phyloP scores from a whole-genome alignment of 2,888 invertebrate species.

The Petrolisthes manimaculis region DNA sequence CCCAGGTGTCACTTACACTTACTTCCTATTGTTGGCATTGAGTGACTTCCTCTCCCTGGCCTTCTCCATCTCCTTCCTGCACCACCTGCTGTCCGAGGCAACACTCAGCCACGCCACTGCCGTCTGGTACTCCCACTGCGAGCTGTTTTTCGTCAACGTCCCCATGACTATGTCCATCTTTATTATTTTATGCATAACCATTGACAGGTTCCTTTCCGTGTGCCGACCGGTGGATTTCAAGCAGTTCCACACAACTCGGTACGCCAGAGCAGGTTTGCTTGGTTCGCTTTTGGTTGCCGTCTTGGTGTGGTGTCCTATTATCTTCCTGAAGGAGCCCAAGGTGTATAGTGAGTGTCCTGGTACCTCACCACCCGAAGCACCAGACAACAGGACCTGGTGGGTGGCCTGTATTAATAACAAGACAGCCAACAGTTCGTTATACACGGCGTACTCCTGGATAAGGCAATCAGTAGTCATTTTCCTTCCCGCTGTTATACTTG shows the following conservation, averaged over 20 bases:
- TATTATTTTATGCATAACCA: slow-evolving; percentile 72
- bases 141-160: slow-evolving; percentile 71
- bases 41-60: slow-evolving; percentile 71
- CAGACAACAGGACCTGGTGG: slow-evolving; percentile 52
- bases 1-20: slow-evolving; percentile 71
- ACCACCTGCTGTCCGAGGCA: slow-evolving; percentile 42
- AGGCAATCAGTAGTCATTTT: slow-evolving; percentile 71
- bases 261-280: slow-evolving; percentile 69
- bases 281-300: slow-evolving; percentile 70
- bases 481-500: slow-evolving; percentile 71
- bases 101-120: slow-evolving; percentile 67
- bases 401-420: slow-evolving; percentile 52
- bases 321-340: slow-evolving; percentile 69
- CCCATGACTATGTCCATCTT: slow-evolving; percentile 72
- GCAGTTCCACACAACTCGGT: slow-evolving; percentile 69
- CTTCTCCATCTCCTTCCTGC: slow-evolving; percentile 70
- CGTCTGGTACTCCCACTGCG: slow-evolving; percentile 71
- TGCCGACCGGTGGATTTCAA: slow-evolving; percentile 70
- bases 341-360: slow-evolving; percentile 31
- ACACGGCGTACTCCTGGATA: slow-evolving; percentile 69
- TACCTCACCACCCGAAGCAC: slow-evolving; percentile 19
- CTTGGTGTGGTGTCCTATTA: slow-evolving; percentile 70
- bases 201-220: slow-evolving; percentile 72
- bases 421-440: slow-evolving; percentile 17
- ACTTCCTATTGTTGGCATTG: slow-evolving; percentile 70